Evolutionary conservation across 2,113 vertebrate genomes (phyloP).

Genomic region (Callipepla californica): DNA sequence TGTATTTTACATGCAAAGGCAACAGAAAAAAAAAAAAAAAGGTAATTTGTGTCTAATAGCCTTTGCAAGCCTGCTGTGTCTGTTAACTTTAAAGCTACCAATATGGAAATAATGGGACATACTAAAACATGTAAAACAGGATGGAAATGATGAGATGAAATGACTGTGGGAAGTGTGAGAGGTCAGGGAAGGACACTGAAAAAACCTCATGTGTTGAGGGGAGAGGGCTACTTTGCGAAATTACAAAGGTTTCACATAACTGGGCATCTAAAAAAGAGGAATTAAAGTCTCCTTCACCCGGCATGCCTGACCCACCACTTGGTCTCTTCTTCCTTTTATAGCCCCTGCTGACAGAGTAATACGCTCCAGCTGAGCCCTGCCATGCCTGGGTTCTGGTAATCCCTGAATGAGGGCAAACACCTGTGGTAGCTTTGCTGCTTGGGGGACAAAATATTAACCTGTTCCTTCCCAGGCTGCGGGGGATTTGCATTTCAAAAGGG

Average conservation of each 20-base stretch:
- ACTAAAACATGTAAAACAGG: background rate
- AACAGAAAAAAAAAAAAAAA: background rate
- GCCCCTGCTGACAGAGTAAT: background rate
- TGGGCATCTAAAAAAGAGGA: conserved; percentile 1
- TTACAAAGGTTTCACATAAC: conserved; percentile 5
- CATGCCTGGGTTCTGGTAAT: background rate
- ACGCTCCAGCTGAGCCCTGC: background rate
- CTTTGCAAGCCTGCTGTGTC: conserved; percentile 3
- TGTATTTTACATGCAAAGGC: conserved; percentile 46
- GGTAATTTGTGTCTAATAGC: conserved; percentile 2
- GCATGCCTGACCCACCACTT: background rate
- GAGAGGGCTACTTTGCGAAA: background rate
- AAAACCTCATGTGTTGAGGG: background rate
- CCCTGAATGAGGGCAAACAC: background rate
- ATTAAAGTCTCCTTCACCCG: background rate
- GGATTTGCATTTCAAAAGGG: background rate
- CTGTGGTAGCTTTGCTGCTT: background rate
- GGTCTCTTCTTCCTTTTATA: background rate
- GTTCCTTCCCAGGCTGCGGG: background rate
- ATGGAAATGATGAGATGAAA: conserved; percentile 29
- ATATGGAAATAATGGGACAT: conserved; percentile 21
- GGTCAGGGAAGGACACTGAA: background rate
- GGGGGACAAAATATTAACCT: background rate
- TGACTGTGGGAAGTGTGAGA: background rate
- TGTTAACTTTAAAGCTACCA: conserved; percentile 1